Conservation (phyloP, 2,113 vertebrate species). For the Siniperca knerii region DNA sequence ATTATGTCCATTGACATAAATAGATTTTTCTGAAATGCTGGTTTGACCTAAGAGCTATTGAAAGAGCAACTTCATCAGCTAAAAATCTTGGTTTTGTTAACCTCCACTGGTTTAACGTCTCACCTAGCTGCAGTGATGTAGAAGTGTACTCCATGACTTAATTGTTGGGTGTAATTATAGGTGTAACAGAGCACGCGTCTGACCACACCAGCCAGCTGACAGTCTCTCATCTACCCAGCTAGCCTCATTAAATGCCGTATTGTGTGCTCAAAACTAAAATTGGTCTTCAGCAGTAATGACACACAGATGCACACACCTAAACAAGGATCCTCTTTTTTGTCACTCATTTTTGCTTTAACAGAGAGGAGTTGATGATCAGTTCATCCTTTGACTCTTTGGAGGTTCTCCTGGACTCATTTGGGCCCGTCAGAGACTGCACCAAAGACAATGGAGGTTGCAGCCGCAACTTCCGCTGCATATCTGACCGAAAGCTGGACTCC, state of each 20-base stretch:
- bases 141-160: neutral
- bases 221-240: neutral
- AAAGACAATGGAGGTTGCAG: constrained; percentile 98
- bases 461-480: constrained; percentile 97
- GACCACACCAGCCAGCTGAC: neutral
- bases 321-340: neutral
- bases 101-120: neutral
- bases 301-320: neutral
- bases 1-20: neutral
- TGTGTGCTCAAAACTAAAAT: neutral
- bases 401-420: constrained; percentile 96
- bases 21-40: neutral
- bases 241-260: neutral
- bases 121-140: neutral
- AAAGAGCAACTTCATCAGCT: neutral
- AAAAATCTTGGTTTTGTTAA: neutral
- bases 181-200: too few relatives aligned
- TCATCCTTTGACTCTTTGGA: constrained; percentile 98
- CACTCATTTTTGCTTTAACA: constrained; percentile 57
- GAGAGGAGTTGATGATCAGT: constrained; percentile 98
- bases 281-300: neutral
- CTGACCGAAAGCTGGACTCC: constrained; percentile 96
- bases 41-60: neutral
- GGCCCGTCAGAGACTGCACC: constrained; percentile 95
- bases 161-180: neutral